A percentile compares a stretch with the other conserved stretches of the same genome.
Evolutionary conservation across 2,888 invertebrate genomes (phyloP).

Genomic region (Dryococelus australis): DNA sequence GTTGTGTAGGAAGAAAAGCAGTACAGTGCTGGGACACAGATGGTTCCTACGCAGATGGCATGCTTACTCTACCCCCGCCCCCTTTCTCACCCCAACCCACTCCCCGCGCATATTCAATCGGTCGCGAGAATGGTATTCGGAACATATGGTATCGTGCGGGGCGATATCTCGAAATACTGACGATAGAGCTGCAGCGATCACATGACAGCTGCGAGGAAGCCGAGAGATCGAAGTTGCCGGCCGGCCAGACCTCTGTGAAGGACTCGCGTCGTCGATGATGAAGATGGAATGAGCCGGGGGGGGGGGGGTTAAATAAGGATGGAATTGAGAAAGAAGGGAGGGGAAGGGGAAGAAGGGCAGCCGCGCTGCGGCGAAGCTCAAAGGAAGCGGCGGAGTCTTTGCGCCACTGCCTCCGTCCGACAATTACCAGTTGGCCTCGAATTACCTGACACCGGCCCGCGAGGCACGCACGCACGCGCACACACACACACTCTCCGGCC

Average conservation of each 20-base stretch:
- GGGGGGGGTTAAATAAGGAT: not conserved
- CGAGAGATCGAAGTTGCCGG: too few species aligned
- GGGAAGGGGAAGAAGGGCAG: conserved; percentile 23
- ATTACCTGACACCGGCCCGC: conserved; percentile 44
- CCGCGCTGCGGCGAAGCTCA: conserved; percentile 38
- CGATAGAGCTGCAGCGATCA: too few species aligned
- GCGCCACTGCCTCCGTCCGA: conserved; percentile 37
- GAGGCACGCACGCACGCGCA: conserved; percentile 23
- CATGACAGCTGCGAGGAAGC: too few species aligned
- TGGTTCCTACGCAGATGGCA: too few species aligned
- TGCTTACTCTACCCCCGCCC: too few species aligned
- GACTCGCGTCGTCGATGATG: not conserved
- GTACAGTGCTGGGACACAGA: too few species aligned
- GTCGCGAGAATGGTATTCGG: too few species aligned
- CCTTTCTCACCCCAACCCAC: too few species aligned
- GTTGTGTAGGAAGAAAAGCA: too few species aligned
- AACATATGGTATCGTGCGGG: too few species aligned
- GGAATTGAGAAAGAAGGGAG: not conserved
- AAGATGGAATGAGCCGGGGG: not conserved
- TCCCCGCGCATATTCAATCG: too few species aligned
- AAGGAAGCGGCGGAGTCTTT: conserved; percentile 43
- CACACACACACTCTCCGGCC: not conserved
- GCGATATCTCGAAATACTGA: too few species aligned
- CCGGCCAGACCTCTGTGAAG: not conserved
- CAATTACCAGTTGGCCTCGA: conserved; percentile 47